Evolutionary conservation across 1,140 invertebrate genomes (phyloP).

Genomic region (Hypsibius dujardini): DNA sequence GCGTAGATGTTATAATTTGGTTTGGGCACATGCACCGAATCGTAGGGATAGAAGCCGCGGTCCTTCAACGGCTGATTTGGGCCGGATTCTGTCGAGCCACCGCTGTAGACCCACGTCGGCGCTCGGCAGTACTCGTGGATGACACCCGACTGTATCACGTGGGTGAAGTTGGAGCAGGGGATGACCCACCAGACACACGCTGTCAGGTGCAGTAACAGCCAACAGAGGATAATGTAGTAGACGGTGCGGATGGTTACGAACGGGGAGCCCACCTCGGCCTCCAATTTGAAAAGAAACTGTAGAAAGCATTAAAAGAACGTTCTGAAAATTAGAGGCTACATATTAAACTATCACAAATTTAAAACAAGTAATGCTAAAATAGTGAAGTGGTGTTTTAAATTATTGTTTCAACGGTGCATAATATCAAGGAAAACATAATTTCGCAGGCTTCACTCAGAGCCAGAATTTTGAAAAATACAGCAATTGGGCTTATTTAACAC

Average conservation of each 20-base stretch:
- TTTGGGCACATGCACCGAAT: neutral
- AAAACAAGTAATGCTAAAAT: no score
- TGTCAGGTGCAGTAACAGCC: neutral
- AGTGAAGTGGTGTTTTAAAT: no score
- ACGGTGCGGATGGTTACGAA: neutral
- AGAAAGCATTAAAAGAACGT: neutral
- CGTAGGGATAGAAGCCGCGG: neutral
- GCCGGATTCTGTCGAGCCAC: neutral
- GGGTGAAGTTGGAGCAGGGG: neutral
- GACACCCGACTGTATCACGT: neutral
- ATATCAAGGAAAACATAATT: no score
- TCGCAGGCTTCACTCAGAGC: no score
- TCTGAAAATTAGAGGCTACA: no score
- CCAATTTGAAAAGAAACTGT: neutral
- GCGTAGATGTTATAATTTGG: slow-evolving; percentile 7
- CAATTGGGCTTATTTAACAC: no score
- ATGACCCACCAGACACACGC: slow-evolving; percentile 12
- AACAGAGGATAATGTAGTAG: slow-evolving; percentile 3
- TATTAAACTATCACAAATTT: no score
- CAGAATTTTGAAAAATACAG: no score
- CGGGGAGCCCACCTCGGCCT: neutral
- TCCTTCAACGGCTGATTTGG: neutral
- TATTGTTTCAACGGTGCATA: no score
- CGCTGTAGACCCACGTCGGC: neutral
- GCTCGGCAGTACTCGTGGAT: neutral